Conservation (phyloP, 2,797 vertebrate species). For the Liparis tanakae region DNA sequence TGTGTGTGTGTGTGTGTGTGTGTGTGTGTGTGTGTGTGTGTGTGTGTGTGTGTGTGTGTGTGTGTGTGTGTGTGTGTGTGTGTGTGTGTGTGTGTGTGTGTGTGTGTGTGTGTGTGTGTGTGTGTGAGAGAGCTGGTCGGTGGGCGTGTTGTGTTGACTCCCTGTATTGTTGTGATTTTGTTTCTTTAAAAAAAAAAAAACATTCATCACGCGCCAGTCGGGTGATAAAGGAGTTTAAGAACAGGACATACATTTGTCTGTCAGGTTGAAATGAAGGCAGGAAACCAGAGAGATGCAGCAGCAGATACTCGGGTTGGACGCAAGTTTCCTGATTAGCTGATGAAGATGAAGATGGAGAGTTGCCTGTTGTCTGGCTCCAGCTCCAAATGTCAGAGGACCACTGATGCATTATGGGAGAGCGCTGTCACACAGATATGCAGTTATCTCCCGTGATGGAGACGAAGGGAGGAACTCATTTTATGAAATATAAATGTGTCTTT, state of each 20-base stretch:
- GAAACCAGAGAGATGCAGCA: conserved; percentile 10
- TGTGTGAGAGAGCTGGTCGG: conserved; percentile 4
- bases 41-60: conserved; percentile 39
- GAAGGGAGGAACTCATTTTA: conserved; percentile 5
- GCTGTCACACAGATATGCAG: conserved; percentile 20
- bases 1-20: conserved; percentile 39
- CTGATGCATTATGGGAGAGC: conserved; percentile 30
- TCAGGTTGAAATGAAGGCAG: too few relatives aligned
- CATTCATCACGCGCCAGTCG: too few relatives aligned
- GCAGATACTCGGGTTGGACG: conserved; percentile 7
- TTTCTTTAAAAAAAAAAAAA: too few relatives aligned
- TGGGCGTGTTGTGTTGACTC: not conserved
- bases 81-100: conserved; percentile 38
- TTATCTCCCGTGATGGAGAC: conserved; percentile 5
- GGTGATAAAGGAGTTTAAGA: not conserved
- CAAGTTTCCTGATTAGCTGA: conserved; percentile 39
- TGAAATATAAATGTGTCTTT: not conserved
- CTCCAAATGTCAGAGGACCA: conserved; percentile 45
- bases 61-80: conserved; percentile 41
- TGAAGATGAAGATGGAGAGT: conserved; percentile 44
- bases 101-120: conserved; percentile 39
- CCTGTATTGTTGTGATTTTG: not conserved
- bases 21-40: conserved; percentile 41
- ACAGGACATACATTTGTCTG: not conserved
- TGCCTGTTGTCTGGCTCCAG: conserved; percentile 34